A percentile compares a stretch with the other conserved stretches of the same genome.
Evolutionary conservation across 2,113 vertebrate species (phyloP).

Genomic region (Nothobranchius kuhntae): DNA sequence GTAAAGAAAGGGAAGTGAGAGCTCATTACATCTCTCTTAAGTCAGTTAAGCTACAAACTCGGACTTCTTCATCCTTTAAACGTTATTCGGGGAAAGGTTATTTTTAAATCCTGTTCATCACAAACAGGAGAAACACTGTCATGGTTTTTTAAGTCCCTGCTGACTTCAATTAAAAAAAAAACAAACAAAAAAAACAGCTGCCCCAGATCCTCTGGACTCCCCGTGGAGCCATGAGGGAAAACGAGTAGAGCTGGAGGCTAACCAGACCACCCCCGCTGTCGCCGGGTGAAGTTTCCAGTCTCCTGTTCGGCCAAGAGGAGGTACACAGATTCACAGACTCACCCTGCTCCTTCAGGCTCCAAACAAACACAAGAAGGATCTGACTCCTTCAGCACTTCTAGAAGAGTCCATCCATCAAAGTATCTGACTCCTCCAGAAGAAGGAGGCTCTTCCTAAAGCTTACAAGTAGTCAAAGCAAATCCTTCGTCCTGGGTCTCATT

Average conservation of each 20-base stretch:
- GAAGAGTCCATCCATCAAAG: slow-evolving; percentile 5
- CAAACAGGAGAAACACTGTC: slow-evolving; percentile 2
- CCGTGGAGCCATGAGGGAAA: slow-evolving; percentile 25
- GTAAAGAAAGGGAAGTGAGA: too few relatives aligned
- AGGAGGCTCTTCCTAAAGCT: slow-evolving; percentile 19
- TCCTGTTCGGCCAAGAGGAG: slow-evolving; percentile 3
- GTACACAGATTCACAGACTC: background rate
- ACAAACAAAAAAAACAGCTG: slow-evolving; percentile 28
- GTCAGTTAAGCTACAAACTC: too few relatives aligned
- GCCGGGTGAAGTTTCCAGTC: background rate
- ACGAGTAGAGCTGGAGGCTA: slow-evolving; percentile 9
- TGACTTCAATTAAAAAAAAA: background rate
- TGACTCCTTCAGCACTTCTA: slow-evolving; percentile 3
- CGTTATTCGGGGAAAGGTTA: background rate
- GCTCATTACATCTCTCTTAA: too few relatives aligned
- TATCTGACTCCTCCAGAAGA: background rate
- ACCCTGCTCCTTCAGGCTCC: slow-evolving; percentile 10
- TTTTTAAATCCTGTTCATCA: background rate
- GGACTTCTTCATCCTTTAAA: background rate
- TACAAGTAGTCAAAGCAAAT: slow-evolving; percentile 15
- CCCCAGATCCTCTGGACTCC: slow-evolving; percentile 7
- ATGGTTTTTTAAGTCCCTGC: slow-evolving; percentile 11
- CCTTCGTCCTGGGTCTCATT: slow-evolving; percentile 59
- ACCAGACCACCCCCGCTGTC: slow-evolving; percentile 1
- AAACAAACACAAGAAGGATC: slow-evolving; percentile 7